A percentile compares a stretch with the other conserved stretches of the same genome.
These are phyloP conservation scores for Macaca nemestrina DNA, from an alignment of 2,113 vertebrate genomes.

Conservation along the genomic window DNA sequence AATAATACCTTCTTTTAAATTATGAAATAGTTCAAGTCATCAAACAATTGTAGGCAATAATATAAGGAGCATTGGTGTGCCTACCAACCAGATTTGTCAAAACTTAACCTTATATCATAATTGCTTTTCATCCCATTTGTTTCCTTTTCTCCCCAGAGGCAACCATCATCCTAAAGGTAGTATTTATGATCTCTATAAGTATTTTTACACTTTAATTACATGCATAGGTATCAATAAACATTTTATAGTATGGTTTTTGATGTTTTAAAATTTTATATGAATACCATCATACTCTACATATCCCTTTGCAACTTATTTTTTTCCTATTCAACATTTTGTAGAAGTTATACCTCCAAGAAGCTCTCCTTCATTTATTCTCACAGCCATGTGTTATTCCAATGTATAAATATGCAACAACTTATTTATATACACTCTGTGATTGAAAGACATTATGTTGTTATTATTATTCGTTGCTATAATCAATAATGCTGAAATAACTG, in stretches of 20 bases:
- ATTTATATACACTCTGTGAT: background rate
- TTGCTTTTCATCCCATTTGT: background rate
- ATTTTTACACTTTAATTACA: background rate
- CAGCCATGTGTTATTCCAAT: background rate
- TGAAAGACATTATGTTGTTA: background rate
- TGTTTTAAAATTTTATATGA: background rate
- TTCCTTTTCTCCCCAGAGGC: background rate
- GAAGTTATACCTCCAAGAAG: background rate
- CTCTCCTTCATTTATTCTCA: background rate
- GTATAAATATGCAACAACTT: background rate
- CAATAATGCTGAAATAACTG: background rate
- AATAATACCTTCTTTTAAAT: background rate
- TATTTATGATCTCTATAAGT: background rate
- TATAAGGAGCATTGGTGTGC: background rate
- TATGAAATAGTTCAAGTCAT: background rate
- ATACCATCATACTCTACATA: background rate
- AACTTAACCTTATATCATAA: background rate
- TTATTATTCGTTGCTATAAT: background rate
- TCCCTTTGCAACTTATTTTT: background rate
- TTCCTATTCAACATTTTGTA: background rate
- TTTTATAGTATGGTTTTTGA: background rate
- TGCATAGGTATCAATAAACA: background rate
- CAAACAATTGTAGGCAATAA: background rate
- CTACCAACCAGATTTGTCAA: background rate
- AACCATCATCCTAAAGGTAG: background rate